Conservation (phyloP, 2,797 vertebrate species). For the Pangasius macronema region DNA sequence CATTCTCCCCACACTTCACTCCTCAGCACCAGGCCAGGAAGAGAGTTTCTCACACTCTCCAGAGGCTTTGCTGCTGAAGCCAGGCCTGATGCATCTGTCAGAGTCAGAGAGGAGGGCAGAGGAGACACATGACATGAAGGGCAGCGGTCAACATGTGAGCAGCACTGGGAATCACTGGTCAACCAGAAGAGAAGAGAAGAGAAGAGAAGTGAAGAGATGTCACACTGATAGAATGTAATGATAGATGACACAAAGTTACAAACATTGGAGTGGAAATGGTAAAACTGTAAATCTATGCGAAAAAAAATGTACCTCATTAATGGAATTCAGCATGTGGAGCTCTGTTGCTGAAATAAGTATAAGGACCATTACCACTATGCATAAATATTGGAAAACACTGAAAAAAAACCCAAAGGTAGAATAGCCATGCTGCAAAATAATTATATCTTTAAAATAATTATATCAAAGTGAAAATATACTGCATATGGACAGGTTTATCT, state of each 20-base stretch:
- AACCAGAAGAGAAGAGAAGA: constrained; percentile 14
- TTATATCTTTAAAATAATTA: background rate
- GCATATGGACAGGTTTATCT: background rate
- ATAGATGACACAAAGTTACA: background rate
- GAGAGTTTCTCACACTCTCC: constrained; percentile 49
- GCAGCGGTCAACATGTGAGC: constrained; percentile 53
- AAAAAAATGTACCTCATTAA: background rate
- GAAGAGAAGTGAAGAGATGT: constrained; percentile 37
- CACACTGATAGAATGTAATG: background rate
- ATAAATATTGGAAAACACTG: background rate
- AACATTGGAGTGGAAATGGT: background rate
- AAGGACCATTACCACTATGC: no score
- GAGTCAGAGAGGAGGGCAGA: constrained; percentile 49
- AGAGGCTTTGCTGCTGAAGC: constrained; percentile 59
- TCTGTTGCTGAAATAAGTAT: background rate
- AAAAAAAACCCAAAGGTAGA: background rate
- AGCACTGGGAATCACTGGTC: constrained; percentile 54
- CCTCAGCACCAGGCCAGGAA: constrained; percentile 38
- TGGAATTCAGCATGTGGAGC: background rate
- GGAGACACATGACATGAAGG: constrained; percentile 62
- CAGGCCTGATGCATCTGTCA: constrained; percentile 71
- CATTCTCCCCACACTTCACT: constrained; percentile 39
- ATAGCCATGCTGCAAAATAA: background rate
- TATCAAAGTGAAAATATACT: background rate
- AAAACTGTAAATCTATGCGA: background rate